These are phyloP conservation scores for Leptopilina boulardi DNA, from an alignment of 1,140 invertebrate genomes.

Conservation along the genomic window DNA sequence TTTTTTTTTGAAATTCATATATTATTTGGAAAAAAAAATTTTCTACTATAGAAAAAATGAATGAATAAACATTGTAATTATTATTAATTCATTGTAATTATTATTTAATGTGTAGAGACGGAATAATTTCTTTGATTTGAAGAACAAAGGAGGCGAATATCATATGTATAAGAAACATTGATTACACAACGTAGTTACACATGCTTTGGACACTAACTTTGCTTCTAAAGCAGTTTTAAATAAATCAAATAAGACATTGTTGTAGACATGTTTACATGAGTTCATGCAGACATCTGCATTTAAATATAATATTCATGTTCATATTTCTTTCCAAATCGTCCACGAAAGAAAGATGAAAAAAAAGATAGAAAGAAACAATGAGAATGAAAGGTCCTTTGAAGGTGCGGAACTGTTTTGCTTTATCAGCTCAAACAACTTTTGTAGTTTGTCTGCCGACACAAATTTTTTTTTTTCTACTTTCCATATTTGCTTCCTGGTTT, in stretches of 20 bases:
- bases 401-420: slow-evolving; percentile 8
- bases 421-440: neutral
- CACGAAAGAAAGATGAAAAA: neutral
- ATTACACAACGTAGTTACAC: neutral
- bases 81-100: too few species aligned
- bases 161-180: neutral
- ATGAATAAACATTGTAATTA: too few species aligned
- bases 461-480: neutral
- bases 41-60: too few species aligned
- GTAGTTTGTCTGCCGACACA: slow-evolving; percentile 1
- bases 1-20: too few species aligned
- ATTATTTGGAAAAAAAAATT: too few species aligned
- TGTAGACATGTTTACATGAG: slow-evolving; percentile 1
- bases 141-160: slow-evolving; percentile 8
- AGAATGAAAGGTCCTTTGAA: neutral
- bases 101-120: too few species aligned
- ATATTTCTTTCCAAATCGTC: slow-evolving; percentile 2
- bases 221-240: neutral
- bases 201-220: neutral
- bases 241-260: slow-evolving; percentile 2
- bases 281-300: neutral
- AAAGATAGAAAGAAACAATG: slow-evolving; percentile 12
- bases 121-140: neutral
- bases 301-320: neutral
- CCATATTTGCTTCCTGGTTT: neutral